Base-by-base conservation (phyloP, 2,888 invertebrate genomes). In the Eremobia ochroleuca region DNA sequence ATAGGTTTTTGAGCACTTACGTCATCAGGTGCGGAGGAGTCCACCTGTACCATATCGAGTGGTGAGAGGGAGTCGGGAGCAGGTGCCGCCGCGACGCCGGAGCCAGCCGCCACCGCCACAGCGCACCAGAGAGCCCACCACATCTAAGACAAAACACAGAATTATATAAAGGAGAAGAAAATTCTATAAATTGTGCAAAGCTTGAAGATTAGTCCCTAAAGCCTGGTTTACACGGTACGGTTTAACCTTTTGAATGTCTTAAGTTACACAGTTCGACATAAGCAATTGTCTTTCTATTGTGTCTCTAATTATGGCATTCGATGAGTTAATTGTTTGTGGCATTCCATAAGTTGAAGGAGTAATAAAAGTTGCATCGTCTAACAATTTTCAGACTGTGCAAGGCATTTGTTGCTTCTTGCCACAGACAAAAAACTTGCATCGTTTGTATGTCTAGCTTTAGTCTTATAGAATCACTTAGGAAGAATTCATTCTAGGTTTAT, bases 121-220 rank as follows among this genome's bases (percentile, higher is more conserved):
- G 93, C 94, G 87, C 95, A 96, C 92, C 95, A 96, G 58, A 96
- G 88, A 79, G 94, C 95, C 96, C 95, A 96, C 96, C 96, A 96
- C 96, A 97, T 96, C 97, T 96, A 90, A 0, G 87, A 89, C 58
- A 83, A 84, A 34, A 40, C 1, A 49, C 4, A 46, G 4, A 49
- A 11, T 67, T 31, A 66, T 0, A 18, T 25, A 61, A 76, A 61
- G 18, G 2, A 31, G 5, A 67, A n/a, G 1, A 67, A n/a, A 21
- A 37, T 46, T 11, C 15, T n/a, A 13, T 58, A 28, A 58, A 58
- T 37, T 25, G 6, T 11, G 6, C 37, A 73, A 40, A 73, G 25
- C 18, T 72, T 18, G 6, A 31, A 73, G 28, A 52, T 25, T 21
- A n/a, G 52, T 34, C 34, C 6, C n/a, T n/a, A 18, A 34, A 59